Conservation (phyloP, 2,113 vertebrate genomes). For the Nesoenas mayeri region DNA sequence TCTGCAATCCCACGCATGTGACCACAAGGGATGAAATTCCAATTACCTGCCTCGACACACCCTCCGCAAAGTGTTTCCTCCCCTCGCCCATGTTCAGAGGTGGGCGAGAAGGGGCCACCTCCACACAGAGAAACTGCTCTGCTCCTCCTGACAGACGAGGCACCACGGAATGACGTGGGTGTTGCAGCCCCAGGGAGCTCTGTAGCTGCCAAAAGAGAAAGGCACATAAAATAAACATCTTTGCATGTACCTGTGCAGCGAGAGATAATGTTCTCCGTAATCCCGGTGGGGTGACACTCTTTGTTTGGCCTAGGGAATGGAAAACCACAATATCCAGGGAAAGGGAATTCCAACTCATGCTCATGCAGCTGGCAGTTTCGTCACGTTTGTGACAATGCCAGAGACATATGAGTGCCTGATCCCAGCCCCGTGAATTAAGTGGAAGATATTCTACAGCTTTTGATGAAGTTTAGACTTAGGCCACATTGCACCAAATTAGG, state of each 20-base stretch:
- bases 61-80: neutral
- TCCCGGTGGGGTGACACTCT: rapidly evolving
- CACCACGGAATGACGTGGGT: neutral
- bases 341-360: neutral
- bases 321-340: neutral
- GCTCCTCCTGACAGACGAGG: neutral
- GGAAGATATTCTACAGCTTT: neutral
- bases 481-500: neutral
- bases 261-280: neutral
- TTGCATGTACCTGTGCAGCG: rapidly evolving
- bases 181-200: neutral
- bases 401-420: neutral
- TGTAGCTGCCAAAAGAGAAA: neutral
- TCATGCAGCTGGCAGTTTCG: neutral
- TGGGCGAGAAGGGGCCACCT: neutral
- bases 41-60: neutral
- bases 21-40: neutral
- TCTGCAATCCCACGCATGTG: neutral
- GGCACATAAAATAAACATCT: neutral
- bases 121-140: neutral
- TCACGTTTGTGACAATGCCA: neutral
- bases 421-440: neutral
- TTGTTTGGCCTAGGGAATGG: neutral
- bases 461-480: neutral
- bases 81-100: rapidly evolving